phyloP scores from a whole-genome alignment of 2,113 vertebrate species.

The Psettodes erumei region DNA sequence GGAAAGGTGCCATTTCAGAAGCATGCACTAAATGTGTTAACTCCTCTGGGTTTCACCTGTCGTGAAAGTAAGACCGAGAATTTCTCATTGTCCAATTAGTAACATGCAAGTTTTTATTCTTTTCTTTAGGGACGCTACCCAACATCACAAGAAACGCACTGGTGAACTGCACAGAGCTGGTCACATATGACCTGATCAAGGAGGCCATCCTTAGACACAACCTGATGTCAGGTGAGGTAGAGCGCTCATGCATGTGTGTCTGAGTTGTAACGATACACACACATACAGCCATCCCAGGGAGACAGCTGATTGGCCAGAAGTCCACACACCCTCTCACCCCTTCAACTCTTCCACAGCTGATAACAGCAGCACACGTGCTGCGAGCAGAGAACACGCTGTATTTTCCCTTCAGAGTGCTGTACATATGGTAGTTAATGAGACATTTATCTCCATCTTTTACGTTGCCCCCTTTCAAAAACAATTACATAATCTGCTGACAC shows the following conservation, averaged over 20 bases:
- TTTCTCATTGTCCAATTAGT: background rate
- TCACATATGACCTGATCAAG: constrained; percentile 91
- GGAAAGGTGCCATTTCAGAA: constrained; percentile 85
- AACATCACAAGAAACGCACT: constrained; percentile 90
- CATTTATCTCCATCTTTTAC: constrained; percentile 47
- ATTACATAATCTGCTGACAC: constrained; percentile 22
- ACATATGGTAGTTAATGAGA: constrained; percentile 22
- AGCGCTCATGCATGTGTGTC: background rate
- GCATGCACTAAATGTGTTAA: background rate
- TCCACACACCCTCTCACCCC: constrained; percentile 42
- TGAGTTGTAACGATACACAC: background rate
- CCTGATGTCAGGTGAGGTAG: constrained; percentile 84
- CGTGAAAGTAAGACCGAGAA: background rate
- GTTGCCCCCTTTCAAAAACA: constrained; percentile 24
- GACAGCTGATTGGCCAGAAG: constrained; percentile 59
- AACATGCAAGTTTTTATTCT: background rate
- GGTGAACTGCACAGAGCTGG: constrained; percentile 91
- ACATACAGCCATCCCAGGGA: background rate
- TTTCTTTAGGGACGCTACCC: constrained; percentile 84
- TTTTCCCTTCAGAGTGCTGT: constrained; percentile 17
- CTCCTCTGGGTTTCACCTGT: background rate
- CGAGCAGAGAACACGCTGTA: constrained; percentile 19
- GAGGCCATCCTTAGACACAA: constrained; percentile 85
- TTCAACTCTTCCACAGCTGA: constrained; percentile 52
- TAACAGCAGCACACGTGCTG: constrained; percentile 49